Percentiles rank a stretch among this genome's conserved stretches.
Evolutionary conservation across 2,113 vertebrate genomes (phyloP).

Genomic region (Hydrolagus affinis): DNA sequence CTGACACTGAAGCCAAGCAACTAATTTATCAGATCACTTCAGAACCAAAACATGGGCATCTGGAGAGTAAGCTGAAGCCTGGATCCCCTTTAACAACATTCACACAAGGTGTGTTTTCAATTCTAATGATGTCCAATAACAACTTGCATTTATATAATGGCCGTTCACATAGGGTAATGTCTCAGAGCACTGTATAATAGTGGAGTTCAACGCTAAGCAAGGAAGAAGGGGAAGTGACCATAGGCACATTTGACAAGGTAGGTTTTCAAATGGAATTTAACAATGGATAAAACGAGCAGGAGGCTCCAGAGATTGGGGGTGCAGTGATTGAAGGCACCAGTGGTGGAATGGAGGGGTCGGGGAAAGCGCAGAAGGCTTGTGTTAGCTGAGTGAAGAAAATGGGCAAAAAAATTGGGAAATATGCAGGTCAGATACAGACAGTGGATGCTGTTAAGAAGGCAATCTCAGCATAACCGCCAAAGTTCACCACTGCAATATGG

Average conservation of each 20-base stretch:
- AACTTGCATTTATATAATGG: no score
- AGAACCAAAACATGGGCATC: conserved; percentile 65
- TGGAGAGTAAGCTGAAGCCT: conserved; percentile 78
- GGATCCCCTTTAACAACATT: conserved; percentile 59
- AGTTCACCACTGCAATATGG: no score
- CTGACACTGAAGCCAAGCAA: conserved; percentile 78
- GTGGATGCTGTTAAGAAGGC: neutral
- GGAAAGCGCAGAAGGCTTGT: neutral
- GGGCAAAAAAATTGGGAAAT: neutral
- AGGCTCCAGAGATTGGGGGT: no score
- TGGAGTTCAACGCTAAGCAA: no score
- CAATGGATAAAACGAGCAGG: no score
- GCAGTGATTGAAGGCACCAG: neutral
- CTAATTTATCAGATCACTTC: conserved; percentile 77
- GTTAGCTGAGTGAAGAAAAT: no score
- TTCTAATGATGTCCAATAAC: neutral
- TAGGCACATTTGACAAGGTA: no score
- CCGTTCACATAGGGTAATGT: no score
- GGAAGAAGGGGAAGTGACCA: no score
- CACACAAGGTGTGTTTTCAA: conserved; percentile 70
- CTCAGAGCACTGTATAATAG: no score
- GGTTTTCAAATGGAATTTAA: no score
- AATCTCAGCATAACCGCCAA: no score
- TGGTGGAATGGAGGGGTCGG: neutral
- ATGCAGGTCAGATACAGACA: neutral